phyloP scores from a whole-genome alignment of 2,888 invertebrate species.

The Chamaedrilus cognettii region DNA sequence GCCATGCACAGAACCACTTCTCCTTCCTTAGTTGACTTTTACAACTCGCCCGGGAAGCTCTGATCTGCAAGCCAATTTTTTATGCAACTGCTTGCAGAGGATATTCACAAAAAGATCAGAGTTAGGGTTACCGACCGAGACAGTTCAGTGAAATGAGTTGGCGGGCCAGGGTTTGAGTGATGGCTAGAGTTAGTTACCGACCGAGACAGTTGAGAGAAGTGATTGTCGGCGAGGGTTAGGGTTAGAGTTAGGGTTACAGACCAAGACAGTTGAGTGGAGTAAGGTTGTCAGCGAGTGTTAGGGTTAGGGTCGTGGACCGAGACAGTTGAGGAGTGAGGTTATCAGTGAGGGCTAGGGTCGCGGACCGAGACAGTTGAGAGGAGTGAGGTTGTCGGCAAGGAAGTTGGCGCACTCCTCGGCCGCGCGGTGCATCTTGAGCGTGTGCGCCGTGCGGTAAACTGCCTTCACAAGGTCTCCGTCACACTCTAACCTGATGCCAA shows the following conservation, averaged over 20 bases:
- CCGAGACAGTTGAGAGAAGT: too few relatives aligned
- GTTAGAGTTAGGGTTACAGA: slow-evolving; percentile 37
- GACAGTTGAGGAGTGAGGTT: slow-evolving; percentile 66
- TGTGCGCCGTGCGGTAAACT: slow-evolving; percentile 78
- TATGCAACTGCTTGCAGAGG: too few relatives aligned
- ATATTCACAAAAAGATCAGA: too few relatives aligned
- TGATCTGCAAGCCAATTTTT: too few relatives aligned
- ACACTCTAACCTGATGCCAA: slow-evolving; percentile 60
- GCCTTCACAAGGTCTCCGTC: slow-evolving; percentile 68
- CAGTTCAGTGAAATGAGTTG: too few relatives aligned
- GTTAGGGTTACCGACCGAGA: too few relatives aligned
- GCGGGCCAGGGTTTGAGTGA: too few relatives aligned
- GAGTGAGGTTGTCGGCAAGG: slow-evolving; percentile 70
- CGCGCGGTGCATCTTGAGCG: slow-evolving; percentile 75
- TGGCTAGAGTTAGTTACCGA: too few relatives aligned
- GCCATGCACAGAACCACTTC: too few relatives aligned
- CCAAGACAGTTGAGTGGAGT: slow-evolving; percentile 64
- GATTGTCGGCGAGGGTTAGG: too few relatives aligned
- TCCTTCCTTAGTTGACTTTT: too few relatives aligned
- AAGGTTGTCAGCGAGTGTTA: slow-evolving; percentile 67
- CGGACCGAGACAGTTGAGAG: slow-evolving; percentile 62
- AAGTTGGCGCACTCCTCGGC: slow-evolving; percentile 73
- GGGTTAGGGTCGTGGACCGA: slow-evolving; percentile 50
- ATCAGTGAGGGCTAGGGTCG: slow-evolving; percentile 45
- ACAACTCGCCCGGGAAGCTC: too few relatives aligned